Base-by-base conservation (phyloP, 2,888 invertebrate species). In the Tenthredo mesomela region DNA sequence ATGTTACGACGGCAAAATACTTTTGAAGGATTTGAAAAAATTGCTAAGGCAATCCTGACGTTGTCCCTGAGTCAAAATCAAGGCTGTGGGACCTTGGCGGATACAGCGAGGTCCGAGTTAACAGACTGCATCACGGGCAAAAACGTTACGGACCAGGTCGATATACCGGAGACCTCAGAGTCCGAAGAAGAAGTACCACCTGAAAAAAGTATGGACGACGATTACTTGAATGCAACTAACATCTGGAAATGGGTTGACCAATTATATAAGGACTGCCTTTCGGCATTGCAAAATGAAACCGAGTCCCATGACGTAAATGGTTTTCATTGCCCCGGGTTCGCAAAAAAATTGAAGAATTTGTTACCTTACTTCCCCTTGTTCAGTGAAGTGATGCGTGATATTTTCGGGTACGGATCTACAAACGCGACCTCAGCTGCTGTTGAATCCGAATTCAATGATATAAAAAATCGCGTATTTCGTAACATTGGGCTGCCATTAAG, bases 381-480 rank as follows among this genome's bases (percentile, higher is more conserved):
- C n/a, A 73, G 40, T 18, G 71, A 73, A 73, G 71, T 73, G 15
- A 73, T 73, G 40, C 40, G 37, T 15, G n/a, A 18, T 40, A 37
- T 73, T 29, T 73, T 37, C 71, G 71, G 37, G 2, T 73, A 73
- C 37, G 71, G 37, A 6, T 18, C 71, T 18, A 37, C 18, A 4
- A 73, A 43, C 18, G 71, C 71, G 6, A 73, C 40, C 33, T 73
- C 40, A 6, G 71, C 71, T 6, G 71, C 71, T 18, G 71, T 73
- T 18, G 37, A 40, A 43, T 73, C 71, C 12, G 71, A 73, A 73
- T 73, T 73, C 37, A 73, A 73, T n/a, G 85, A 86, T 50, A 18
- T 86, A 33, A 85, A 86, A n/a, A 61, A 86, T 65, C 85, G 86
- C 3, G 50, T 77, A 40, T 73, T 73, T 18, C 15, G 18, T 15